Evolutionary conservation across 2,113 vertebrate genomes (phyloP).

Genomic region (Petromus typicus): DNA sequence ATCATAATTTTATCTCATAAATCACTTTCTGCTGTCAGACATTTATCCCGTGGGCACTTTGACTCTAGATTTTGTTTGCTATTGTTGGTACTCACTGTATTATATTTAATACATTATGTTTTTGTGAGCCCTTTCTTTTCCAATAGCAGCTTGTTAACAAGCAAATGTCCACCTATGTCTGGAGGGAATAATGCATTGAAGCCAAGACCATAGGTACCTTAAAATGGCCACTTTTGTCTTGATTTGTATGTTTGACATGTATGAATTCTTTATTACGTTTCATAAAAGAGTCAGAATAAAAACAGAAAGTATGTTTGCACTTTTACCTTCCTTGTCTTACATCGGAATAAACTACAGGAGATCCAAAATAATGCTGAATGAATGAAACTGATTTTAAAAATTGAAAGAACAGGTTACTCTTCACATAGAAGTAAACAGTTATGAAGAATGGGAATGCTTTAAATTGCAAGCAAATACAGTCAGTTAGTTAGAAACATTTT

Average conservation of each 20-base stretch:
- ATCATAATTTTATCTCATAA: not conserved
- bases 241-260: no score
- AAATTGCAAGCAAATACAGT: not conserved
- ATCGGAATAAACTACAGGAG: not conserved
- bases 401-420: not conserved
- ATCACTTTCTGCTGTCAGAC: not conserved
- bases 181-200: not conserved
- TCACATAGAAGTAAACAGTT: not conserved
- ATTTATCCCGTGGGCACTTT: not conserved
- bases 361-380: not conserved
- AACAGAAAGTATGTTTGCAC: not conserved
- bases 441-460: not conserved
- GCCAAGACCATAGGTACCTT: not conserved
- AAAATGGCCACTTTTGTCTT: not conserved
- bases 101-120: not conserved
- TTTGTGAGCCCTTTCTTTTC: not conserved
- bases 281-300: not conserved
- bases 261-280: not conserved
- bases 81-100: not conserved
- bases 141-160: not conserved
- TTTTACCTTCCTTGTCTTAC: not conserved
- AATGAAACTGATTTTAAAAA: not conserved
- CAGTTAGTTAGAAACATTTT: not conserved
- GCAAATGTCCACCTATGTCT: not conserved
- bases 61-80: slow-evolving; percentile 7